Base-by-base conservation (phyloP, 2,113 vertebrate species). In the Albula glossodonta region DNA sequence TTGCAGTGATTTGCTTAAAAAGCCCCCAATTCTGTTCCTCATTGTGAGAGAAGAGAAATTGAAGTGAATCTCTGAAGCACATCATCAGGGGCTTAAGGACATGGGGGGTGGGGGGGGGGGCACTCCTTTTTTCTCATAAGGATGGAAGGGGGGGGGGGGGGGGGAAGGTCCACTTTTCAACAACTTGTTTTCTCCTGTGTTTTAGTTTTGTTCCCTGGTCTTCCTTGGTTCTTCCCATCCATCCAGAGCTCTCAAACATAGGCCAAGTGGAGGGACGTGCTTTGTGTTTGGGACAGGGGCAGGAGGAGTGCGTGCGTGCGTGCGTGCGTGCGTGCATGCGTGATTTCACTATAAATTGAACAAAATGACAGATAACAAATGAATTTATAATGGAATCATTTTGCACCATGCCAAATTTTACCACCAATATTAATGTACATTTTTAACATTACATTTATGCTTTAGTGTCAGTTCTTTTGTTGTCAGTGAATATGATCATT, bases 1-100 rank as follows among this genome's bases (percentile, higher is more conserved):
- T 87, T 66, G 60, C 70, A 60, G 49, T 31, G 52, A 63, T 87
- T 82, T 87, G 86, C 82, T 78, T 80, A 83, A 80, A 83, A 51
- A 52, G 41, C 82, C 12, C 41, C 82, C 74, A 5, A 4, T 51
- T 83, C 56, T 25, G 77, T 9, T 48, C 10, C 17, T 77, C 77
- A 80, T 85, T 85, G 77, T 85, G 48, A 49, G 53, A 22, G 41
- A 78, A 80, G 84, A 85, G 78, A 85, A 80, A 78, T 80, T 84
- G 80, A 87, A 87, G 82, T 87, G 82, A 87, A 78, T 84, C 81
- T 84, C 81, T 86, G 86, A 87, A 87, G 86, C 82, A 84, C 82
- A 83, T 31, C 41, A 15, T 80, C 78, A 85, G 84, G 15, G 12
- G 6, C 79, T 13, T 8, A 41, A n/a, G 57, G 84, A 52, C 41